Evolutionary conservation across 1,140 invertebrate species (phyloP), one percentile per base, ranked within the genome.

Genomic region (Neodiprion fabricii): DNA sequence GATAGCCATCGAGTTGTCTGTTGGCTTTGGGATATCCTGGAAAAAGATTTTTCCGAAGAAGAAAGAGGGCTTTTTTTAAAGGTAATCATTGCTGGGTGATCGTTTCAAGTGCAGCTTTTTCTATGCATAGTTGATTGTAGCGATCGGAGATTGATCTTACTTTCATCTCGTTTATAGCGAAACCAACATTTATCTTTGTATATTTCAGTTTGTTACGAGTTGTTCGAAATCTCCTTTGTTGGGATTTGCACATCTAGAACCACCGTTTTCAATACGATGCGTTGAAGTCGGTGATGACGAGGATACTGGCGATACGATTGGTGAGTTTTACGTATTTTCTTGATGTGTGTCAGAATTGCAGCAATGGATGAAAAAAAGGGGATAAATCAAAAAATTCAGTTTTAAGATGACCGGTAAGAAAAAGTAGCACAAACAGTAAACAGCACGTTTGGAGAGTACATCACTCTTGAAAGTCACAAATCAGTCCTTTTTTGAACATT

Each of bases 281-380:
- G 97, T 99, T 7, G 98, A 99, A 92, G 98, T 99, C 69, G 95
- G 96, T 40, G 98, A 99, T 85, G 98, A 99, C 85, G 97, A 99
- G 90, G 98, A 99, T 83, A 98, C 96, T 10, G 97, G 97, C 9
- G 97, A 98, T 84, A 98, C 97, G 48, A 95, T 99, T 72, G 96
- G 96, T 94, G 83, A 82, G 73, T 71, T 49, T 74, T 75, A 40
- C 14, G 67, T 14, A 47, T 53, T 48, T 8, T 70, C 77, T 67
- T 21, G 40, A 71, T 21, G 9, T 71, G 11, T 17, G 72, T 73
- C n/a, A 73, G 48, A 28, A 48, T 48, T 53, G 1, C 2, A 75
- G 12, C 9, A 72, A 49, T 11, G 23, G 48, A 10, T 9, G 21
- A 47, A 11, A 73, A 73, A 50, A 28, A 21, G 12, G 40, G 73